Evolutionary conservation across 1,140 invertebrate genomes (phyloP).

Genomic region (Diabrotica undecimpunctata): DNA sequence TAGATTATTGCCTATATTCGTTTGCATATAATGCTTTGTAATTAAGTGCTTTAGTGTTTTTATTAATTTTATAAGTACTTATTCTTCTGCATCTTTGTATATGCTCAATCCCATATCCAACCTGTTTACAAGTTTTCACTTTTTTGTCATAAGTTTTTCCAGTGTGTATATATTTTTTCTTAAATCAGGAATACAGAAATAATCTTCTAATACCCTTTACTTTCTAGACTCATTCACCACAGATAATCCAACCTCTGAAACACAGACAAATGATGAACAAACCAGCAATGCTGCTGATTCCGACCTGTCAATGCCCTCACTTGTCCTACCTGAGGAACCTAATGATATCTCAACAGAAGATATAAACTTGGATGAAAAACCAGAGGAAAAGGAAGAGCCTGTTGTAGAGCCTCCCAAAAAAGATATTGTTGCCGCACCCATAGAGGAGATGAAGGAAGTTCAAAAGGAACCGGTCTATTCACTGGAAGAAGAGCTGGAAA

Average conservation of each 20-base stretch:
- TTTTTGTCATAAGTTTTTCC: too few species aligned
- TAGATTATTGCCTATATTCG: too few species aligned
- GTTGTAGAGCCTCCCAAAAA: neutral
- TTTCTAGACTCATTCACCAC: neutral
- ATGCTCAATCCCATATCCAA: too few species aligned
- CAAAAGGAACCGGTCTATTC: slow-evolving; percentile 5
- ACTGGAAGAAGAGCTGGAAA: slow-evolving; percentile 20
- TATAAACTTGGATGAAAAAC: neutral
- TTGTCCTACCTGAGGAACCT: neutral
- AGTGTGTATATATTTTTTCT: too few species aligned
- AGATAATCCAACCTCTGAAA: neutral
- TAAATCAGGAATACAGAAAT: too few species aligned
- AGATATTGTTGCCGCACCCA: neutral
- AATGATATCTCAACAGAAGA: neutral
- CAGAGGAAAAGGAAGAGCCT: neutral
- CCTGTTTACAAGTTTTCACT: too few species aligned
- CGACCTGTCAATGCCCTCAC: neutral
- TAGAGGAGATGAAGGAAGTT: neutral
- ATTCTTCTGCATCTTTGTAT: too few species aligned
- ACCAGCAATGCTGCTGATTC: neutral
- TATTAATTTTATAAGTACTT: too few species aligned
- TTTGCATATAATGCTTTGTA: too few species aligned
- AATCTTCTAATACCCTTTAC: too few species aligned
- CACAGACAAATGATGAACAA: neutral
- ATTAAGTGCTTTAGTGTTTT: too few species aligned